Base-by-base conservation (phyloP, 92 coral and sea anemone species). In the Virgularia gustaviana region DNA sequence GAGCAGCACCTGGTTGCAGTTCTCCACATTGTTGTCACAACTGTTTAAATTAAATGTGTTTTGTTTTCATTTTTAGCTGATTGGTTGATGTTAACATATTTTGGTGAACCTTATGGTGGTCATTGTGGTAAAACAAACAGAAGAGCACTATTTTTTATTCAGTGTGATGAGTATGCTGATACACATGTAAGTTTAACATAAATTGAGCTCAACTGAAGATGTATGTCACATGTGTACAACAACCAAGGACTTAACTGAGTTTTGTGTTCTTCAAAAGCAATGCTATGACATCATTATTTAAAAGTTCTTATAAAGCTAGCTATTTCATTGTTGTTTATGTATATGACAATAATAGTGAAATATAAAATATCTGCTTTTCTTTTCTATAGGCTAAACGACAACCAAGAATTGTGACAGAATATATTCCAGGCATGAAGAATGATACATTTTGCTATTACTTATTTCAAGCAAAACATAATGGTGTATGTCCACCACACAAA, bases 401-500 rank as follows among this genome's bases (percentile, higher is more conserved):
- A 0, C 51, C 84, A 0, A 64, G 35, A 56, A 47, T 88, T 1
- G 19, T 85, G 36, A 88, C 83, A 37, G 96, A 89, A 76, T 77
- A 59, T 34, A 9, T 55, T 0, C 24, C 51, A 2, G 18, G 24
- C 0, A 18, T 1, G 16, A 31, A 38, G 24, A 53, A 30, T 15
- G n/a, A 9, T 0, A 12, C 13, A 2, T 44, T 9, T 13, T 88
- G 95, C 39, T 88, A 88, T 31, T 89, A 89, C 34, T 65, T 89
- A 78, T 89, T 89, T 89, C 90, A 89, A 63, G 73, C 86, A 29
- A 89, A 86, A 30, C 70, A 89, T 75, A 82, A 80, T 39, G 96
- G 86, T 0, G 96, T 85, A 9, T 89, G 96, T 39, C 49, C 70
- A n/a, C 71, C 60, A 55, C 77, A 83, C 2, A 77, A 79, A 31